Conservation (phyloP, 2,113 vertebrate species). For the Elephas maximus region DNA sequence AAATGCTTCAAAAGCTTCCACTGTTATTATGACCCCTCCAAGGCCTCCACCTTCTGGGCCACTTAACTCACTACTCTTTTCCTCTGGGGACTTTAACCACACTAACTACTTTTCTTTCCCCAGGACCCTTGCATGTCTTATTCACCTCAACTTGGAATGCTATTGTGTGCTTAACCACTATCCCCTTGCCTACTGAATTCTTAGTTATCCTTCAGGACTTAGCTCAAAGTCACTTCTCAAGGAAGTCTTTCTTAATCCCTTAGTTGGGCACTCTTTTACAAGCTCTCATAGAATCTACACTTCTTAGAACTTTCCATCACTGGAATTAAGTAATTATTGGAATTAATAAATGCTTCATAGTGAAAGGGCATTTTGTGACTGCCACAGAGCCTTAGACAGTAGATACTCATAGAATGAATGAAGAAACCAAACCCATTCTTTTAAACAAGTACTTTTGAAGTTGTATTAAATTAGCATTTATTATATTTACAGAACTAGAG, state of each 20-base stretch:
- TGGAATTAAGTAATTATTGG: background rate
- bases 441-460: background rate
- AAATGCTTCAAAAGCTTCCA: background rate
- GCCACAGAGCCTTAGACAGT: background rate
- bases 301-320: background rate
- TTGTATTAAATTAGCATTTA: background rate
- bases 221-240: background rate
- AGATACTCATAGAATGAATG: background rate
- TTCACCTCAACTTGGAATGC: background rate
- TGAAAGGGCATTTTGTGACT: background rate
- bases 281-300: background rate
- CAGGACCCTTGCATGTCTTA: background rate
- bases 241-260: background rate
- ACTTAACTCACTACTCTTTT: background rate
- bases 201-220: background rate
- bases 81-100: background rate
- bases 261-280: background rate
- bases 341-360: background rate
- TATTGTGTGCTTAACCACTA: background rate
- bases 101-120: background rate
- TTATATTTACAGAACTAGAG: background rate
- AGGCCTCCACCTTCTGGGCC: background rate
- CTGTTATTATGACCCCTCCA: background rate
- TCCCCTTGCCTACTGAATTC: background rate
- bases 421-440: background rate